Evolutionary conservation across 2,113 vertebrate species (phyloP).

Genomic region (Brachionichthys hirsutus): DNA sequence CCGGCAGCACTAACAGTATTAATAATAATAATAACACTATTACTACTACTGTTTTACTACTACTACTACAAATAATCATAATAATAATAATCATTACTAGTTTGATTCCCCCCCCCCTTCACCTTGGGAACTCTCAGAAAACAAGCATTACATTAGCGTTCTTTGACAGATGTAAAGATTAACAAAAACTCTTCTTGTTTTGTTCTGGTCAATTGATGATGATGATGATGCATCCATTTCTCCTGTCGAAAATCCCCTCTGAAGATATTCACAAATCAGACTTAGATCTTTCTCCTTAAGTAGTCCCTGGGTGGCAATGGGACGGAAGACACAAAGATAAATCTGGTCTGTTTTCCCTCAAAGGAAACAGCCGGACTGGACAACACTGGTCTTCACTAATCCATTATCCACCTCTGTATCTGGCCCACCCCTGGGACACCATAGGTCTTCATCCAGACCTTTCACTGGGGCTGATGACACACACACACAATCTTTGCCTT

Average conservation of each 20-base stretch:
- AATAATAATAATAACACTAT: too few species aligned
- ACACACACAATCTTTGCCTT: background rate
- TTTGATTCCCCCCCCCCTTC: too few species aligned
- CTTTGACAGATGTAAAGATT: too few species aligned
- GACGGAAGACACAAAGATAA: slow-evolving; percentile 26
- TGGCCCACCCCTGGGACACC: slow-evolving; percentile 22
- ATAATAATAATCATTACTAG: too few species aligned
- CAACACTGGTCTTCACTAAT: slow-evolving; percentile 27
- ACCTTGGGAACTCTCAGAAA: too few species aligned
- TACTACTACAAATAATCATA: too few species aligned
- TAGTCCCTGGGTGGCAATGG: slow-evolving; percentile 45
- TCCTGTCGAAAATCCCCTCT: slow-evolving; percentile 17
- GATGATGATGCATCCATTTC: background rate
- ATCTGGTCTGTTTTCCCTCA: slow-evolving; percentile 51
- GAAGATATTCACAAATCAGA: slow-evolving; percentile 35
- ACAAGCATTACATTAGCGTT: too few species aligned
- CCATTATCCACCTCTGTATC: slow-evolving; percentile 43
- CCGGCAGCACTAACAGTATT: too few species aligned
- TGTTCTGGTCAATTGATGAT: background rate
- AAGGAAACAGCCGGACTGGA: slow-evolving; percentile 37
- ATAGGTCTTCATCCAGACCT: slow-evolving; percentile 54
- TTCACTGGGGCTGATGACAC: slow-evolving; percentile 21
- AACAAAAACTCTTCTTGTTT: too few species aligned
- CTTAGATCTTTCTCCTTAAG: slow-evolving; percentile 27
- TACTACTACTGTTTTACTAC: too few species aligned